Conservation (phyloP, 2,888 invertebrate species). For the Chrysina gloriosa region DNA sequence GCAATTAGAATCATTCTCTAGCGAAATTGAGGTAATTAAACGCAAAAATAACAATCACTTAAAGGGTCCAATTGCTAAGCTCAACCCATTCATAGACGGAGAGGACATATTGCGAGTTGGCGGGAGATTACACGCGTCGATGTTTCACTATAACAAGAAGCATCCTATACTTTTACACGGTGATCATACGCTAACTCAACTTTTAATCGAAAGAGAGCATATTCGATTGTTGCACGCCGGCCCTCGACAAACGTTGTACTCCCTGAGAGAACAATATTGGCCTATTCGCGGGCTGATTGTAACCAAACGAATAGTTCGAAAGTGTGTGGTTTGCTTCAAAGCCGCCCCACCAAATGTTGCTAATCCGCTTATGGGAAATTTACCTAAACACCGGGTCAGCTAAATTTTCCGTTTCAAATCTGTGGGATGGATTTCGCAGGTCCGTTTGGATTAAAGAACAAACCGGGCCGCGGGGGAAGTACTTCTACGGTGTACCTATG, state of each 20-base stretch:
- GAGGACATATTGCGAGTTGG: neutral
- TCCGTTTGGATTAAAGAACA: no score
- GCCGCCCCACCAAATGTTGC: neutral
- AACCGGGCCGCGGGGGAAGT: no score
- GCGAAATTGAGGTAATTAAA: neutral
- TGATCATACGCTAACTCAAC: neutral
- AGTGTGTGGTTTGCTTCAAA: neutral
- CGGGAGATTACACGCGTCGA: neutral
- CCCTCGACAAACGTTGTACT: neutral
- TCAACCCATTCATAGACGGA: neutral
- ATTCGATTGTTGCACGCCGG: neutral
- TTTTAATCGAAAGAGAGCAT: neutral
- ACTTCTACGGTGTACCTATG: no score
- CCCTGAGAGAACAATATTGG: neutral
- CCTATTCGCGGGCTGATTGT: neutral
- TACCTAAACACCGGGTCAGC: conserved; percentile 3
- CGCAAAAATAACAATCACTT: neutral
- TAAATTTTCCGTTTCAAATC: no score
- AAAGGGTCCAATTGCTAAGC: neutral
- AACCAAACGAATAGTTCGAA: neutral
- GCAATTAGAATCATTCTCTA: neutral
- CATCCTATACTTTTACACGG: neutral
- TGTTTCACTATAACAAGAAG: neutral
- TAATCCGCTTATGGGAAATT: neutral
- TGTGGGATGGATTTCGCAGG: no score